Evolutionary conservation across 2,113 vertebrate species (phyloP).

Genomic region (Indicator maculatus): DNA sequence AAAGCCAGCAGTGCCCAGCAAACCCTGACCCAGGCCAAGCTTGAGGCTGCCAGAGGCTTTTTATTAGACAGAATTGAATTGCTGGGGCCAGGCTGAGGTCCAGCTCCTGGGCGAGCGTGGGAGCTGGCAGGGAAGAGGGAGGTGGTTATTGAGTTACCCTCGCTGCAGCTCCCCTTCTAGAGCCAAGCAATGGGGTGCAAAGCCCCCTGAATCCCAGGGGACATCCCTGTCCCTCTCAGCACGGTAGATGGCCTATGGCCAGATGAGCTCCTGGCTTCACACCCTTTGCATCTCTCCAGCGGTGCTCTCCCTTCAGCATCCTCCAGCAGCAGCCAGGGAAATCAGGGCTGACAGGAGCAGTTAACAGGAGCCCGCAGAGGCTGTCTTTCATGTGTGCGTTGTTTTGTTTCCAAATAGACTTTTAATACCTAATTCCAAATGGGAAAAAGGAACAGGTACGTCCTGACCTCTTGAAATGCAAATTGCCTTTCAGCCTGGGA

Average conservation of each 20-base stretch:
- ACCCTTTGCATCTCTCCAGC: not conserved
- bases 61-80: not conserved
- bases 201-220: not conserved
- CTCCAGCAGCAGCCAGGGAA: not conserved
- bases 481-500: not conserved
- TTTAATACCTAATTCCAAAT: not conserved
- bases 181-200: not conserved
- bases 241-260: accelerated
- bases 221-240: not conserved
- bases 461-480: slow-evolving; percentile 49
- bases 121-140: not conserved
- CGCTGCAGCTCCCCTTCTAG: accelerated
- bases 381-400: not conserved
- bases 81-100: not conserved
- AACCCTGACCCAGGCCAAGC: not conserved
- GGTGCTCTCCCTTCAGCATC: accelerated
- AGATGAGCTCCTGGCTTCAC: not conserved
- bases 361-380: not conserved
- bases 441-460: not conserved
- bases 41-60: not conserved
- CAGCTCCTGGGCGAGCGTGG: accelerated
- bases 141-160: not conserved
- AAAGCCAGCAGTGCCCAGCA: not conserved
- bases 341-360: not conserved
- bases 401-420: slow-evolving; percentile 20